Conservation (phyloP, 1,140 invertebrate genomes). For the Caenorhabditis briggsae region DNA sequence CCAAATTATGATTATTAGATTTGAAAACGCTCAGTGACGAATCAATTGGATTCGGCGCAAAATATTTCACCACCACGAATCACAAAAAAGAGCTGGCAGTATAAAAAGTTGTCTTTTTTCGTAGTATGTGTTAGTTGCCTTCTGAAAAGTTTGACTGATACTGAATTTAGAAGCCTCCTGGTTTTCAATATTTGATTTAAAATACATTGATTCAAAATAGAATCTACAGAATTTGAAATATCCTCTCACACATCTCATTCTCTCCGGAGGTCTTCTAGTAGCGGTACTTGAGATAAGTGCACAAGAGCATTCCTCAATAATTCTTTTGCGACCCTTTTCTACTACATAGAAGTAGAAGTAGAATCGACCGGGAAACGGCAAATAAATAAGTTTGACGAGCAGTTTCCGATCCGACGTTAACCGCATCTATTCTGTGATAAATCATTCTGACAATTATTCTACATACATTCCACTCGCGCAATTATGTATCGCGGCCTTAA, state of each 20-base stretch:
- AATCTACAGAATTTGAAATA: too few relatives aligned
- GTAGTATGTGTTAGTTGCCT: too few relatives aligned
- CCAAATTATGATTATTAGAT: too few relatives aligned
- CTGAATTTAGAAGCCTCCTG: too few relatives aligned
- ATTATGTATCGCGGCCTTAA: constrained; percentile 28
- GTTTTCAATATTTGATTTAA: background rate
- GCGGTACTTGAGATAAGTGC: constrained; percentile 39
- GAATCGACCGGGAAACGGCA: background rate
- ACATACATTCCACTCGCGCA: constrained; percentile 12
- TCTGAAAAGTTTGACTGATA: too few relatives aligned
- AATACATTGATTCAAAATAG: background rate
- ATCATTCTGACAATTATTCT: constrained; percentile 53
- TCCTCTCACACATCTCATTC: too few relatives aligned
- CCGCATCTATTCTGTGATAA: constrained; percentile 47
- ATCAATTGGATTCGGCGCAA: too few relatives aligned
- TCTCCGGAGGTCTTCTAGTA: background rate
- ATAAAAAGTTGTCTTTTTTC: too few relatives aligned
- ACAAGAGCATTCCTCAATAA: constrained; percentile 2
- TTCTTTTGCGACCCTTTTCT: too few relatives aligned
- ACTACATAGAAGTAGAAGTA: constrained; percentile 9
- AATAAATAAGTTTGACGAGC: constrained; percentile 42
- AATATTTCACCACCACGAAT: too few relatives aligned
- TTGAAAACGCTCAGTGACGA: too few relatives aligned
- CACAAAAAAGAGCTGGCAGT: too few relatives aligned
- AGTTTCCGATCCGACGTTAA: constrained; percentile 1